A percentile compares a stretch with the other conserved stretches of the same genome.
These are phyloP conservation scores for Phengaris arion DNA, from an alignment of 2,888 invertebrate species.

Conservation along the genomic window DNA sequence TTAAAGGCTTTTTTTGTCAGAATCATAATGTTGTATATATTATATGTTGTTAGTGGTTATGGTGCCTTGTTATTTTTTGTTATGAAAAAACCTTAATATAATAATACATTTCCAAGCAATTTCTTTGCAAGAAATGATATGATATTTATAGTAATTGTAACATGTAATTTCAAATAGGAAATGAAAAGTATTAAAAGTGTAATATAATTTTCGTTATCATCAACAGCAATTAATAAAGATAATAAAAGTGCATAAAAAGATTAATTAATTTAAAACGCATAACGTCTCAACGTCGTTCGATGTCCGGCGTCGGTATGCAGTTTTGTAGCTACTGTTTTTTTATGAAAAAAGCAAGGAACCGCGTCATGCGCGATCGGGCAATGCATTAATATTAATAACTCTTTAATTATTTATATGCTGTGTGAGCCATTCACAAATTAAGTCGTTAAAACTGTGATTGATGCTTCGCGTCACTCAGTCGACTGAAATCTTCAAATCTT, in stretches of 20 bases:
- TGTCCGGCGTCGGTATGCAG: slow-evolving; percentile 61
- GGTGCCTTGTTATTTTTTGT: too few relatives aligned
- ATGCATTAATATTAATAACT: slow-evolving; percentile 65
- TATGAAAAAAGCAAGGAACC: slow-evolving; percentile 57
- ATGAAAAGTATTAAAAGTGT: neutral
- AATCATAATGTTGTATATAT: too few relatives aligned
- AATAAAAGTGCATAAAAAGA: slow-evolving; percentile 35
- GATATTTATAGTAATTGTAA: too few relatives aligned
- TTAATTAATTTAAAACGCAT: slow-evolving; percentile 46
- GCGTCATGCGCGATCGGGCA: slow-evolving; percentile 62
- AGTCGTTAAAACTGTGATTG: slow-evolving; percentile 57
- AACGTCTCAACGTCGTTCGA: slow-evolving; percentile 60
- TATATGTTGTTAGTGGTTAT: too few relatives aligned
- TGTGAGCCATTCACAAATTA: slow-evolving; percentile 61
- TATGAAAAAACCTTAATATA: too few relatives aligned
- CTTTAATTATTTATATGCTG: slow-evolving; percentile 62
- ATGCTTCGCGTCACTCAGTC: slow-evolving; percentile 39
- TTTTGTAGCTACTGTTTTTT: slow-evolving; percentile 70
- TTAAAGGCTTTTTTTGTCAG: too few relatives aligned
- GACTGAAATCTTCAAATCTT: slow-evolving; percentile 19
- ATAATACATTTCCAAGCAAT: too few relatives aligned
- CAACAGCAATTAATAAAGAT: neutral
- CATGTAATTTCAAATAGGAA: neutral
- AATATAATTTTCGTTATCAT: neutral
- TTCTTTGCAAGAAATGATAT: too few relatives aligned